phyloP scores from a whole-genome alignment of 53 echinoderm and acorn worm genomes.

The Crossaster papposus region DNA sequence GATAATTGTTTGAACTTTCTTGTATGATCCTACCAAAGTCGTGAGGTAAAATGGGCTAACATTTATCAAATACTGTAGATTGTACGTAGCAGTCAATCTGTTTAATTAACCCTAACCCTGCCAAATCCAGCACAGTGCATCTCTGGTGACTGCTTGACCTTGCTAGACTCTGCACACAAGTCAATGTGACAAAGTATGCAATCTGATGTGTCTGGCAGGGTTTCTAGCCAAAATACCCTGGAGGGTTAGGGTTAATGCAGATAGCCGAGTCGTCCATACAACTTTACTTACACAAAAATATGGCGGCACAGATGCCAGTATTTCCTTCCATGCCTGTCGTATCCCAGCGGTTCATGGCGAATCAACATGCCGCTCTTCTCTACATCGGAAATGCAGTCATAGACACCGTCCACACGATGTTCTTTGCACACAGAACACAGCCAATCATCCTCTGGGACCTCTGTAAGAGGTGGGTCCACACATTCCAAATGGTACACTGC shows the following conservation, averaged over 20 bases:
- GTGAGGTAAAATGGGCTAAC: neutral
- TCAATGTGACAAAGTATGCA: too few species aligned
- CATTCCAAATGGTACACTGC: constrained; percentile 98
- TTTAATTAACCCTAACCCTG: too few species aligned
- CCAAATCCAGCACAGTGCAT: too few species aligned
- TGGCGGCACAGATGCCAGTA: constrained; percentile 85
- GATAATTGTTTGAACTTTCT: too few species aligned
- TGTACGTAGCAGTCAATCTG: too few species aligned
- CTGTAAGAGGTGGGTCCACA: constrained; percentile 82
- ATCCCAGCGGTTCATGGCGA: constrained; percentile 93
- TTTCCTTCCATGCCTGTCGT: constrained; percentile 91
- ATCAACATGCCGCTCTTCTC: constrained; percentile 97
- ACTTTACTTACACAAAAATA: constrained; percentile 81
- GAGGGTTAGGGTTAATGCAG: neutral
- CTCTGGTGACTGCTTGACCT: too few species aligned
- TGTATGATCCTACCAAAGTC: too few species aligned
- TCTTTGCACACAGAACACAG: constrained; percentile 85
- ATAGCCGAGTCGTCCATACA: neutral
- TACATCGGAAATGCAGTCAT: constrained; percentile 93
- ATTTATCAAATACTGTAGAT: too few species aligned
- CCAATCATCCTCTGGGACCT: constrained; percentile 99
- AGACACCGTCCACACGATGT: constrained; percentile 86
- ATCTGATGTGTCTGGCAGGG: too few species aligned
- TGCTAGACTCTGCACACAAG: too few species aligned
- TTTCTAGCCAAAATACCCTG: too few species aligned